Conservation (phyloP, 2,888 invertebrate species). For the Andrena hattorfiana region DNA sequence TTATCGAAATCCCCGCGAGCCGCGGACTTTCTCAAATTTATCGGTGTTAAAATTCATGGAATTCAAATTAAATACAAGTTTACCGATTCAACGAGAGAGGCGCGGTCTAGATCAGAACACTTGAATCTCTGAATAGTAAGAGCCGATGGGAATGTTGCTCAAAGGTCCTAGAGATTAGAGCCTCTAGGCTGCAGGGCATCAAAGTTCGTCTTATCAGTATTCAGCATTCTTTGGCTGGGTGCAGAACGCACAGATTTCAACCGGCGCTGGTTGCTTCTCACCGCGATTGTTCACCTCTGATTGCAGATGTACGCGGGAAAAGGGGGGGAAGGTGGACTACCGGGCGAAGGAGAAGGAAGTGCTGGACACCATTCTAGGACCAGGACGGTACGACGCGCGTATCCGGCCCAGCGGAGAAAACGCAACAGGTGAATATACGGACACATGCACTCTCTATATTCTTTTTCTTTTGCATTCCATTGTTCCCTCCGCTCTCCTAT, state of each 20-base stretch:
- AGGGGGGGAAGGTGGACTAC: conserved; percentile 94
- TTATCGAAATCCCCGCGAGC: too few relatives aligned
- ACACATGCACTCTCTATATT: conserved; percentile 7
- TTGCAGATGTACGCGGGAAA: conserved; percentile 89
- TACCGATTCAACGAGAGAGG: too few relatives aligned
- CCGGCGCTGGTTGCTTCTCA: not conserved
- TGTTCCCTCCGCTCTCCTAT: conserved; percentile 60
- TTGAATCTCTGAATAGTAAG: too few relatives aligned
- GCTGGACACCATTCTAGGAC: conserved; percentile 96
- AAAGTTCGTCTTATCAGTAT: too few relatives aligned
- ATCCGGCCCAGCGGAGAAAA: conserved; percentile 97
- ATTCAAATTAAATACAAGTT: too few relatives aligned
- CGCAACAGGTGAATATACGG: conserved; percentile 92
- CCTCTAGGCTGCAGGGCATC: too few relatives aligned
- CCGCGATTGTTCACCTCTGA: not conserved
- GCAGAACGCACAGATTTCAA: not conserved
- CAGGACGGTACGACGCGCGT: conserved; percentile 95
- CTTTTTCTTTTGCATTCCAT: conserved; percentile 48
- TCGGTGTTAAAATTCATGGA: too few relatives aligned
- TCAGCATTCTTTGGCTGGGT: too few relatives aligned
- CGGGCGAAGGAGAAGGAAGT: conserved; percentile 97
- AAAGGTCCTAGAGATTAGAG: too few relatives aligned
- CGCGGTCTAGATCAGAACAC: too few relatives aligned
- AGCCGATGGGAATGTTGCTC: too few relatives aligned
- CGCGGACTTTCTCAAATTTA: too few relatives aligned